Base-by-base conservation (phyloP, 1,140 invertebrate species). In the Anastrepha ludens region DNA sequence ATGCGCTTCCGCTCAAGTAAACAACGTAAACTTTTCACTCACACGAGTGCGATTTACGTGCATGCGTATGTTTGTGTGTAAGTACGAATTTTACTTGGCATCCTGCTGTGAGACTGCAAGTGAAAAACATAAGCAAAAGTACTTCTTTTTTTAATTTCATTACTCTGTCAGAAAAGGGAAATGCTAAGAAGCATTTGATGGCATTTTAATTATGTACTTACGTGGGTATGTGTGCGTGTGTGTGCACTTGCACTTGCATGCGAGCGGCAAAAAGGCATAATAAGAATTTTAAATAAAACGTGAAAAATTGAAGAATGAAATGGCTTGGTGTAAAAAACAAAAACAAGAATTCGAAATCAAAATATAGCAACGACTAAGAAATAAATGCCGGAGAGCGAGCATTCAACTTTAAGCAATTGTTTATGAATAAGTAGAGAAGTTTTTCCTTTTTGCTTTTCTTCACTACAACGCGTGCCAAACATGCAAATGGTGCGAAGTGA, bases 1-100 rank as follows among this genome's bases (percentile, higher is more conserved):
- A 55, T 81, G 74, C 74, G 47, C 74, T 81, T 81, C 74, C 74
- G 74, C 74, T 58, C 9, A 81, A 81, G 74, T 81, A 81, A 81
- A 81, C 47, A 81, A 81, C 74, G 39, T 15, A 39, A 74, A 74
- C 70, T 47, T 74, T 29, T 29, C 29, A 29, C 29, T 29, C 29
- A 47, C 44, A 50, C 17, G 55, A 50, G 55, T 17, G 17, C 47
- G 55, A 81, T 20, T 55, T 81, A 81, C 44, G 15, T 55, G 8
- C 13, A 47, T 44, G 1, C 17, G 17, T 44, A 5, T 15, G 41
- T 8, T 13, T 13, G 11, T 39, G 6, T 44, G 39, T 3, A 67
- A 67, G 7, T 29, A 13, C 5, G 47, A 74, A 41, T 5, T 74
- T 47, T 13, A 1, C 47, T 78, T 50, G n/a, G 3, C 44, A 78